Evolutionary conservation across 2,113 vertebrate genomes (phyloP).

Genomic region (Eidolon helvum): DNA sequence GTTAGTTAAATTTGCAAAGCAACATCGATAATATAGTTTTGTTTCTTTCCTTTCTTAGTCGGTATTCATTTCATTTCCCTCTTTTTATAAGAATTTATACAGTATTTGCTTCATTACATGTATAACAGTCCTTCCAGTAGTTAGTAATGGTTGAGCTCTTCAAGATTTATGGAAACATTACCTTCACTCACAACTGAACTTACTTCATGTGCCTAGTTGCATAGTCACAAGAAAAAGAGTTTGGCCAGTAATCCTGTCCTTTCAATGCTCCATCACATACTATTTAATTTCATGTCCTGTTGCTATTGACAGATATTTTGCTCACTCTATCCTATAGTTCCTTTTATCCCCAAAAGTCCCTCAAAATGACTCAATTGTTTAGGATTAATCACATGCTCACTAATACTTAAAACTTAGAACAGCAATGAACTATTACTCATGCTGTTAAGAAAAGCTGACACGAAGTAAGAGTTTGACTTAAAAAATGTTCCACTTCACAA

Average conservation of each 20-base stretch:
- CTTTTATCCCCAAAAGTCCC: slow-evolving; percentile 44
- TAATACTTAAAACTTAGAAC: slow-evolving; percentile 39
- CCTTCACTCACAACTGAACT: slow-evolving; percentile 4
- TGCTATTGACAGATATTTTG: slow-evolving; percentile 34
- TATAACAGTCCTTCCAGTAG: background rate
- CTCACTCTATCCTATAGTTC: slow-evolving; percentile 15
- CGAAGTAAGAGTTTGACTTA: background rate
- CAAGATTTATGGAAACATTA: slow-evolving; percentile 14
- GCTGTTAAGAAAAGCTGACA: background rate
- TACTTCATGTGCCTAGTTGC: background rate
- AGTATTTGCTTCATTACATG: background rate
- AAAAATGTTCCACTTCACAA: background rate
- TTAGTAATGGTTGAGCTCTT: background rate
- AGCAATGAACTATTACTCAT: background rate
- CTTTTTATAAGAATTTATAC: background rate
- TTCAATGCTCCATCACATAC: background rate
- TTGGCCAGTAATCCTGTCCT: slow-evolving; percentile 6
- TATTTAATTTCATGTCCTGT: slow-evolving; percentile 41
- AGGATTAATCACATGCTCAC: slow-evolving; percentile 34
- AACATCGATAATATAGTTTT: background rate
- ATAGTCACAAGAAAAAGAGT: background rate
- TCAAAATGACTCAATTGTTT: slow-evolving; percentile 38
- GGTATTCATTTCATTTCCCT: slow-evolving; percentile 12
- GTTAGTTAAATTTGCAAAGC: slow-evolving; percentile 9
- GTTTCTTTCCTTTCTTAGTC: background rate